phyloP scores from a whole-genome alignment of 2,797 vertebrate species.

The Hippopotamyrus pictus region DNA sequence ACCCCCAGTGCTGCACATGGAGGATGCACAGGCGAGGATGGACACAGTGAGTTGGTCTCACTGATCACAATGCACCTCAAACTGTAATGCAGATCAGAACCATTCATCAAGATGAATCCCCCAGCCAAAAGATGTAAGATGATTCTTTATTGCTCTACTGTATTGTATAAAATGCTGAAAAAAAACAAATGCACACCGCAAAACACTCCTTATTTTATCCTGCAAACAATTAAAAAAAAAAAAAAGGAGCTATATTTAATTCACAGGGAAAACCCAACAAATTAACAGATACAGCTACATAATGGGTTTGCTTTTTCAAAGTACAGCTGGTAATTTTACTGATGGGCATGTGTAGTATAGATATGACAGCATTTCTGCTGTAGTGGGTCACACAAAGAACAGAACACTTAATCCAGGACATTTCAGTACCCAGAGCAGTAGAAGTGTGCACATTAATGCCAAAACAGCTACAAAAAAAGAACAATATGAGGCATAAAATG shows the following conservation, averaged over 20 bases:
- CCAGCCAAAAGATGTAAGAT: background rate
- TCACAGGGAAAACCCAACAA: background rate
- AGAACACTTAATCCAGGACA: background rate
- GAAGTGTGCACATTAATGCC: background rate
- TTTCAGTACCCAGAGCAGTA: background rate
- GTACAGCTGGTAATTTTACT: background rate
- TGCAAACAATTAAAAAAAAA: background rate
- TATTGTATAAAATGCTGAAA: constrained; percentile 19
- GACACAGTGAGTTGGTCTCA: background rate
- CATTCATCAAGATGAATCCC: background rate
- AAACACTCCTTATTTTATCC: background rate
- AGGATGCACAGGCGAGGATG: background rate
- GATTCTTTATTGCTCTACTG: constrained; percentile 20
- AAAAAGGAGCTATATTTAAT: background rate
- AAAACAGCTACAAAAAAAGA: background rate
- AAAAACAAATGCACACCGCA: constrained; percentile 12
- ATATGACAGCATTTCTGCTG: background rate
- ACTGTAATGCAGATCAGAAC: background rate
- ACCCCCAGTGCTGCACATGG: background rate
- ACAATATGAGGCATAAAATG: background rate
- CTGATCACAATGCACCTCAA: background rate
- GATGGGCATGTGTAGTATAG: background rate
- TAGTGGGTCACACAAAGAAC: background rate
- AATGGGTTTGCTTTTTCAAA: background rate
- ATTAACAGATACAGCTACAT: background rate